Base-by-base conservation (phyloP, 2,113 vertebrate species). In the Melanotaenia duboulayi region DNA sequence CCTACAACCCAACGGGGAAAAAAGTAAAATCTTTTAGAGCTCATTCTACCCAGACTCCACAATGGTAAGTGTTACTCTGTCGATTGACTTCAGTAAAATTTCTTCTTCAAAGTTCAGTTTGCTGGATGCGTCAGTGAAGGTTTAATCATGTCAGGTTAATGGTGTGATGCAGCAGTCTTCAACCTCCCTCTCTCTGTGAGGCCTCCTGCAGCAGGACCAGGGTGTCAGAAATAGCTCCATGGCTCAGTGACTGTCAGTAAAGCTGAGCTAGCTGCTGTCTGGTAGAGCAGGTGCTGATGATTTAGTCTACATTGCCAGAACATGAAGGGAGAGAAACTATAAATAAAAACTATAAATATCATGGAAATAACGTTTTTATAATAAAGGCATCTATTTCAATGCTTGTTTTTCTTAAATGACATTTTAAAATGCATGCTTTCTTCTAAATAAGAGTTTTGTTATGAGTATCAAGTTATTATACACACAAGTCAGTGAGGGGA, bases 211-310 rank as follows among this genome's bases (percentile, higher is more conserved):
- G 66, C 67, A 65, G 61, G 2, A 57, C 20, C 35, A 2, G 13
- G 14, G 24, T 14, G 74, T 76, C 86, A 84, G 57, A 85, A 91
- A 89, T 90, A 85, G 83, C 55, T 39, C 24, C 52, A 65, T 69
- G n/a, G 37, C 49, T 62, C 42, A 52, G 5, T 71, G 83, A 74
- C 37, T 63, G 69, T 23, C 79, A 76, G 65, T 67, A 50, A 50
- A 57, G 68, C 81, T 74, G 80, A 79, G 61, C 64, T 76, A 40
- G 75, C 61, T 67, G 40, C 46, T 68, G 61, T 44, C 83, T 80
- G 67, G 6, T 17, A 46, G 25, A 82, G 74, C 83, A 87, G 71
- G 64, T 79, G 68, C 2, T 32, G 67, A 67, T 75, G 50, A 69
- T 51, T n/a, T 61, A 20, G 25, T 48, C 7, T 4, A 51, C 50